Percentiles rank a stretch among this genome's conserved stretches.
Conservation (phyloP, 2,888 invertebrate species). For the Anticlea derivata region DNA sequence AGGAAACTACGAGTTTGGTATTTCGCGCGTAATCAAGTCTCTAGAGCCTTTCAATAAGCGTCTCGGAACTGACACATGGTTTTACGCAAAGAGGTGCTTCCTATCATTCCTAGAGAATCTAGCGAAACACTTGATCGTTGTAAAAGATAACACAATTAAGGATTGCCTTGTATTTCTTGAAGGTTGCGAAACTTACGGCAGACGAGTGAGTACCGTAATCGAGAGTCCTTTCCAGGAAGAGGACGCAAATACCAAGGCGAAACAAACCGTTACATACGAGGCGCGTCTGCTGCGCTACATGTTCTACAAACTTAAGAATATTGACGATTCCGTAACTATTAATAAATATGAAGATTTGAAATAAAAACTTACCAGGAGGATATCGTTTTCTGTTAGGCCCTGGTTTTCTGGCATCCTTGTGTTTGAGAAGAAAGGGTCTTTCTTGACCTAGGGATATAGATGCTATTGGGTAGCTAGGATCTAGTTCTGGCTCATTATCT, state of each 20-base stretch:
- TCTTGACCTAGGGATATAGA: conserved; percentile 87
- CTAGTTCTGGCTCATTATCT: conserved; percentile 88
- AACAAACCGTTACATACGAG: conserved; percentile 96
- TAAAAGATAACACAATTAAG: conserved; percentile 93
- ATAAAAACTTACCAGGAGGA: conserved; percentile 71
- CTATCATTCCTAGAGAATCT: conserved; percentile 96
- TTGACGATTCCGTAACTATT: conserved; percentile 79
- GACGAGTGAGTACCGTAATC: conserved; percentile 91
- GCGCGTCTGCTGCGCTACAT: conserved; percentile 92
- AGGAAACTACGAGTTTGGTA: conserved; percentile 99
- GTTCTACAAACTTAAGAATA: conserved; percentile 86
- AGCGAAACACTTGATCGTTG: conserved; percentile 94
- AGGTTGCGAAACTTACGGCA: conserved; percentile 94
- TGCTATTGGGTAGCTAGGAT: conserved; percentile 85
- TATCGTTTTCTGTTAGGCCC: conserved; percentile 70
- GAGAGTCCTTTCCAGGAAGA: conserved; percentile 91
- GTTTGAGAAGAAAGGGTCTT: conserved; percentile 86
- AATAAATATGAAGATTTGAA: conserved; percentile 82
- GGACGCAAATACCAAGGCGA: conserved; percentile 87
- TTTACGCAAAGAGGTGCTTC: conserved; percentile 98
- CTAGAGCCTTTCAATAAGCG: conserved; percentile 97
- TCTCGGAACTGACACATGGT: conserved; percentile 99
- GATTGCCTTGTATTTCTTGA: conserved; percentile 95
- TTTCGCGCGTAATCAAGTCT: conserved; percentile 98
- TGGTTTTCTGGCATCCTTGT: conserved; percentile 80